A percentile compares a stretch with the other conserved stretches of the same genome.
phyloP scores from a whole-genome alignment of 2,797 vertebrate genomes.

The Macrochelys suwanniensis region DNA sequence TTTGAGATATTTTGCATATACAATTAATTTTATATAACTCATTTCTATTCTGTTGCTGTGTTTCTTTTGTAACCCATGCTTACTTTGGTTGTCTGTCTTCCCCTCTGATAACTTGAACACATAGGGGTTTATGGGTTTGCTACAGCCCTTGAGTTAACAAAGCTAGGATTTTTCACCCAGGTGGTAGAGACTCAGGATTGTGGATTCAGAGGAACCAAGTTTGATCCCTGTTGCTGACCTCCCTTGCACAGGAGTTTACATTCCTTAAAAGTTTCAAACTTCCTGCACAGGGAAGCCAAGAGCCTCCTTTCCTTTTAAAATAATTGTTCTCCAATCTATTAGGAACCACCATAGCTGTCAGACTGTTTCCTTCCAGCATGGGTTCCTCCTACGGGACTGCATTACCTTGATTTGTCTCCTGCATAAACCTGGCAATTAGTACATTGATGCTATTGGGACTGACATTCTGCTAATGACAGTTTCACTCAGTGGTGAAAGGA shows the following conservation, averaged over 20 bases:
- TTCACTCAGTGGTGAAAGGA: constrained; percentile 72
- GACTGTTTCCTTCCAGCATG: constrained; percentile 11
- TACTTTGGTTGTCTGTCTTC: not conserved
- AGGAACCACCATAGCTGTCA: constrained; percentile 29
- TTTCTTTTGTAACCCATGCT: not conserved
- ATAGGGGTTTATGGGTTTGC: not conserved
- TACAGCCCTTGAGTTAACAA: not conserved
- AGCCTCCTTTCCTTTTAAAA: not conserved
- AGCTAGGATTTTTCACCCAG: not conserved
- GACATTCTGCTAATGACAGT: constrained; percentile 75
- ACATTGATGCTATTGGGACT: constrained; percentile 74
- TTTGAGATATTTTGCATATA: not conserved
- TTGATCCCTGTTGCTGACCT: not conserved
- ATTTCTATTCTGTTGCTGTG: not conserved
- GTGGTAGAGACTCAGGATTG: not conserved
- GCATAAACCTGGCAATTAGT: constrained; percentile 72
- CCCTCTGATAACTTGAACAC: not conserved
- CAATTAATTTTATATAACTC: not conserved
- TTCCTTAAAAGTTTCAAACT: not conserved
- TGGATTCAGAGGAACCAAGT: not conserved
- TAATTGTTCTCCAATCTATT: not conserved
- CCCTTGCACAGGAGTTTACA: not conserved
- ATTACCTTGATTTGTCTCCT: constrained; percentile 67
- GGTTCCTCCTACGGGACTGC: constrained; percentile 55
- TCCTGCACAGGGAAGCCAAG: not conserved